Conservation (phyloP, 2,797 vertebrate genomes). For the Pristis pectinata region DNA sequence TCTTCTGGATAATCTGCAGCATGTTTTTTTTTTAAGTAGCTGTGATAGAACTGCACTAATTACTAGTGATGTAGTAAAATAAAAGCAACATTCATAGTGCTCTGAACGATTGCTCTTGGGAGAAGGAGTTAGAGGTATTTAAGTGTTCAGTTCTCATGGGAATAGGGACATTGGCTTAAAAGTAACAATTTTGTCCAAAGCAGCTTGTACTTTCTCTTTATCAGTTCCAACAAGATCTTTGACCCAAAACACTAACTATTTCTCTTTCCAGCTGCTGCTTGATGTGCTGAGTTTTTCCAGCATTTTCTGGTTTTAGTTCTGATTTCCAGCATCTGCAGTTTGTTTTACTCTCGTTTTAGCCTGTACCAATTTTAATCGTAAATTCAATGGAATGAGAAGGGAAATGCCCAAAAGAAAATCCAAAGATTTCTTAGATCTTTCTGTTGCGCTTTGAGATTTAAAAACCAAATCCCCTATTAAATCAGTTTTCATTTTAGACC, state of each 20-base stretch:
- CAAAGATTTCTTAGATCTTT: too few species aligned
- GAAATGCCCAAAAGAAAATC: neutral
- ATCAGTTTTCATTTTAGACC: neutral
- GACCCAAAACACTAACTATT: too few species aligned
- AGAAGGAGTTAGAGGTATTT: neutral
- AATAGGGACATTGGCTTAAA: neutral
- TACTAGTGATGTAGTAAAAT: too few species aligned
- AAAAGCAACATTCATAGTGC: too few species aligned
- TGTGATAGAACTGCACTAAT: neutral
- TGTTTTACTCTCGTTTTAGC: neutral
- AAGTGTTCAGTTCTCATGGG: neutral
- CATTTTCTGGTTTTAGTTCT: too few species aligned
- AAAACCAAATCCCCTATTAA: neutral
- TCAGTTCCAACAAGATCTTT: too few species aligned
- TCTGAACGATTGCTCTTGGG: too few species aligned
- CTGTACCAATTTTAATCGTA: neutral
- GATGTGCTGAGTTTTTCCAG: too few species aligned
- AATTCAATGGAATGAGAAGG: neutral
- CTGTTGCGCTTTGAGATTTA: neutral
- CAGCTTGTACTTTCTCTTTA: too few species aligned
- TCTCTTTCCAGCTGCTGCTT: too few species aligned
- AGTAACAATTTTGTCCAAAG: neutral
- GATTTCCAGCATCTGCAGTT: too few species aligned
- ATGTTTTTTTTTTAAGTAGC: neutral
- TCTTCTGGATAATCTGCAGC: too few species aligned